Evolutionary conservation across 2,797 vertebrate species (phyloP), one percentile per base, ranked within the genome.

Genomic region (Pipistrellus kuhlii): DNA sequence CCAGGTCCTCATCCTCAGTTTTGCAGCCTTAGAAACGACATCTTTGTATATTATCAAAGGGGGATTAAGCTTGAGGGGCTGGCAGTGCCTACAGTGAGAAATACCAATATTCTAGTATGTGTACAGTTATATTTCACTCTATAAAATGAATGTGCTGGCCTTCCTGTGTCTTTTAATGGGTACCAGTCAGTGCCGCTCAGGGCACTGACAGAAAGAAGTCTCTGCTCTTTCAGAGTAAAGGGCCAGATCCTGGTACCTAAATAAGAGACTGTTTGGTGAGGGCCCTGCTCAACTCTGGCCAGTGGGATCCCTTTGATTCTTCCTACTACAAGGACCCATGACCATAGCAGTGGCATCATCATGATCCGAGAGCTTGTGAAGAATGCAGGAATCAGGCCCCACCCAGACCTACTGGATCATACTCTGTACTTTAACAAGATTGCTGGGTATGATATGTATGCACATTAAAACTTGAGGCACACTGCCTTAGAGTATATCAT

Each of bases 121-220:
- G 32, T 80, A 41, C 25, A 75, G 71, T 80, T 94, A 17, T 11
- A 86, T 21, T 80, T 90, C 51, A 59, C n/a, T 86, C 41, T 93
- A 14, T 66, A 75, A 93, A 92, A 80, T 92, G 55, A 94, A 35
- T 7, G 3, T 85, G 66, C 85, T 75, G 25, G 76, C 46, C 20
- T 87, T 93, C 64, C 6, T 27, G 7, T 77, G 32, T 78, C 90
- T 91, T 97, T 95, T 82, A 41, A 32, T 89, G 90, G 62, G 51
- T 35, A 18, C 57, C 62, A 78, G 20, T 84, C 48, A 48, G n/a
- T 84, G 30, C 55, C 35, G 88, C 27, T 93, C 35, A 14, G 72
- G 41, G 66, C 20, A 55, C 10, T 90, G 66, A 83, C 69, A 46
- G 82, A 73, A 89, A 14, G 68, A 76, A 68, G 38, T 69, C 38